Evolutionary conservation across 2,797 vertebrate species (phyloP), one percentile per base, ranked within the genome.

Genomic region (Micropoecilia bifurca): DNA sequence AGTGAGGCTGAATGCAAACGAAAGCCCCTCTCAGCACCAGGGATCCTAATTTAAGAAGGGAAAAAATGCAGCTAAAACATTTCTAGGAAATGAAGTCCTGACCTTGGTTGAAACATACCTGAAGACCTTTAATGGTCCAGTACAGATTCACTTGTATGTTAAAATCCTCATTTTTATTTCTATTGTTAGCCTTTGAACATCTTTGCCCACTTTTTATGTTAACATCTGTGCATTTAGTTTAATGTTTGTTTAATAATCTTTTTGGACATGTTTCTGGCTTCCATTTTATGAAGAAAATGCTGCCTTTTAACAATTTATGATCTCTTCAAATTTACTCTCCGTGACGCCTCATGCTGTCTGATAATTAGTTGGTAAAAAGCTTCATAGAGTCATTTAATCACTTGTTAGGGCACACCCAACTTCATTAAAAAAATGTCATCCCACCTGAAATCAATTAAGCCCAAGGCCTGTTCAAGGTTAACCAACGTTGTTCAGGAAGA

Each of bases 391-490:
- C 14, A 45, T 28, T 77, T 39, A n/a, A 48, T 73, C 43, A 57
- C 50, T 73, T 68, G 25, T 28, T 73, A 48, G 22, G 55, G 8
- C 71, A 78, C 69, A 59, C 53, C 28, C 28, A 47, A 20, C 43
- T 53, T 72, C 28, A 46, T 59, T 72, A 33, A 66, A 73, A 48
- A 74, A 55, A 73, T 14, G 12, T 39, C 14, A 4, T 46, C 39
- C 61, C 48, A 46, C 22, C 28, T 74, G 30, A 53, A 74, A 80
- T 46, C 41, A 45, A 59, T 59, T 59, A 75, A 45, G 28, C 57
- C 33, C 72, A 74, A 74, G 18, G 30, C 28, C 28, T 22, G 28
- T 33, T 74, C 47, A 80, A 39, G 71, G 55, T 63, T 41, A 63
- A 39, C 39, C 7, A 0, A 6, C 22, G 72, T 39, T 41, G 22